Evolutionary conservation across 2,888 invertebrate genomes (phyloP).

Genomic region (Elegia similella): DNA sequence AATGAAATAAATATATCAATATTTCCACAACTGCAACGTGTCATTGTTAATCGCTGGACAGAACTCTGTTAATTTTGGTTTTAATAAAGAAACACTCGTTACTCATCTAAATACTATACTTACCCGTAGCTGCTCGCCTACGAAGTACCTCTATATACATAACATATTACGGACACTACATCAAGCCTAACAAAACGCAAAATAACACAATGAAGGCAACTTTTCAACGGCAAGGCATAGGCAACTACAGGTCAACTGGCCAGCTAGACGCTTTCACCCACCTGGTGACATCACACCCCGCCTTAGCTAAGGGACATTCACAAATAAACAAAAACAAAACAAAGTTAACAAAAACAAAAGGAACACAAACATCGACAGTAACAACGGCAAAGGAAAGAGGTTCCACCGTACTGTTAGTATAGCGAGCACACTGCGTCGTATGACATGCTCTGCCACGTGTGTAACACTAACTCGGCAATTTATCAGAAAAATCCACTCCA

Average conservation of each 20-base stretch:
- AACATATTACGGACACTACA: conserved; percentile 63
- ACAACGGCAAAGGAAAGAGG: conserved; percentile 71
- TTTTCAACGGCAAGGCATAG: conserved; percentile 63
- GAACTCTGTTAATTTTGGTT: conserved; percentile 40
- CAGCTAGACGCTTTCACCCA: conserved; percentile 72
- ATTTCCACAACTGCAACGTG: conserved; percentile 61
- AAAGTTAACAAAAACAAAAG: conserved; percentile 47
- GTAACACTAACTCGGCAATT: conserved; percentile 32
- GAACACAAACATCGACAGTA: conserved; percentile 61
- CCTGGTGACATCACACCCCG: conserved; percentile 62
- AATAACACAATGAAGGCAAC: conserved; percentile 69
- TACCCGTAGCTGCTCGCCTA: conserved; percentile 51
- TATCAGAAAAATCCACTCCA: conserved; percentile 75
- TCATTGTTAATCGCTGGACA: conserved; percentile 62
- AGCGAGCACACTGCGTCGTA: conserved; percentile 53
- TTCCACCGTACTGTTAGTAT: conserved; percentile 65
- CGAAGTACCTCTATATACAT: conserved; percentile 57
- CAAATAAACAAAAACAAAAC: conserved; percentile 54
- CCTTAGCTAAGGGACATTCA: conserved; percentile 68
- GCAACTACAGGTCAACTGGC: conserved; percentile 57
- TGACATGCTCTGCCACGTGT: conserved; percentile 61
- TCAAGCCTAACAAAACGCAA: conserved; percentile 78
- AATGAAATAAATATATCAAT: conserved; percentile 22
- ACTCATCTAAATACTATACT: conserved; percentile 58
- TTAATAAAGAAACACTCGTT: conserved; percentile 41